Evolutionary conservation across 2,113 vertebrate genomes (phyloP), one percentile per base, ranked within the genome.

Genomic region (Willisornis vidua): DNA sequence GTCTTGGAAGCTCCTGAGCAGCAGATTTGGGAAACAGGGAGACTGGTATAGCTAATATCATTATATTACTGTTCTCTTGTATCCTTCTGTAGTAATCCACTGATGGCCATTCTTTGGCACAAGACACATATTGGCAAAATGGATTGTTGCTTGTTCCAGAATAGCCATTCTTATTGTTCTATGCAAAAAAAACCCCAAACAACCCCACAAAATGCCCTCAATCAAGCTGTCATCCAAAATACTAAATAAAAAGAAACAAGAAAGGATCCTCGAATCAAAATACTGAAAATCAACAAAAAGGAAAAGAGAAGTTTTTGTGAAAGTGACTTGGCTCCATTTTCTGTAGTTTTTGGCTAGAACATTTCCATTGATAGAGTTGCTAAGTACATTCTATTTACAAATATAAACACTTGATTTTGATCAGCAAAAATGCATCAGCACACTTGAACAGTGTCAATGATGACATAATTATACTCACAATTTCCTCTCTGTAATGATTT

Each of bases 401-500:
- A 97, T 96, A 97, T 88, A 96, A 94, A 83, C 46, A 89, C 85
- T 96, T 94, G 79, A 95, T 97, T 97, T 94, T 90, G 83, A 97
- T 94, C 93, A 91, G 93, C 86, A 91, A 87, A 95, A 98, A 97
- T 85, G 94, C 72, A 88, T 90, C 83, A 89, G 82, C 74, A 75
- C 82, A 93, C 96, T 95, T 96, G 80, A 97, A 71, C 89, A 91
- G 45, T 93, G 67, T 77, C 90, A 89, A 87, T 96, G 92, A 96
- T 97, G 91, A 96, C 78, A 96, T 96, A 97, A 97, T 97, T 96
- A 96, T 74, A 87, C 85, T 94, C 68, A 84, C 94, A 95, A 71
- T 96, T 98, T 98, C 94, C 89, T 97, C 94, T 91, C 95, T 93
- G 86, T 94, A 97, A 97, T 96, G 89, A 96, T 94, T 97, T 97